Evolutionary conservation across 2,113 vertebrate species (phyloP).

Genomic region (Columba janthina): DNA sequence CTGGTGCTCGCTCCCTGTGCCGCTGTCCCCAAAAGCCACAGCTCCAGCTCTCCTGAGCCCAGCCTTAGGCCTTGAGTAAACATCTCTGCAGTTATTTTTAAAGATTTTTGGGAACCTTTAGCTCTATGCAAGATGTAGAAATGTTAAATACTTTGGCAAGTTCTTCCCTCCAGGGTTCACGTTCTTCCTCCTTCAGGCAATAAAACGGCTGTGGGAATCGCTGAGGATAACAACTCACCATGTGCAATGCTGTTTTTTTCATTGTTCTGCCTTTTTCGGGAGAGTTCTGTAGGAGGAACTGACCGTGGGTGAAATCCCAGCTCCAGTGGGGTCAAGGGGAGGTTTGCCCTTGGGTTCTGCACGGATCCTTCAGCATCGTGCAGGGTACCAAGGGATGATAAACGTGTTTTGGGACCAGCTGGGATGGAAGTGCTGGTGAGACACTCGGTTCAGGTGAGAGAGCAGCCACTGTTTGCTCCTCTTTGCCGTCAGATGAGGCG

Average conservation of each 20-base stretch:
- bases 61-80: background rate
- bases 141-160: slow-evolving; percentile 54
- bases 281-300: background rate
- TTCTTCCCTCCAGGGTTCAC: slow-evolving; percentile 55
- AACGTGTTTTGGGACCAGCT: background rate
- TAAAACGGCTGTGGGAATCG: slow-evolving; percentile 38
- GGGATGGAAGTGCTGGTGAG: rapidly evolving
- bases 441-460: background rate
- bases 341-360: background rate
- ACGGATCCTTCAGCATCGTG: background rate
- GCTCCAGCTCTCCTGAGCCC: background rate
- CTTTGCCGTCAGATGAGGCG: rapidly evolving
- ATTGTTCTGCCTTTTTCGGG: background rate
- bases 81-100: slow-evolving; percentile 37
- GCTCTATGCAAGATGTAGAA: slow-evolving; percentile 24
- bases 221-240: background rate
- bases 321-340: background rate
- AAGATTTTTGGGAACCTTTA: slow-evolving; percentile 38
- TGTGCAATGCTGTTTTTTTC: background rate
- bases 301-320: background rate
- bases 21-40: background rate
- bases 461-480: background rate
- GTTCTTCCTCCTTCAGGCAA: slow-evolving; percentile 27
- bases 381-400: background rate
- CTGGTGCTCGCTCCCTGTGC: background rate